A percentile compares a stretch with the other conserved stretches of the same genome.
Conservation (phyloP, 2,888 invertebrate species). For the Endomychus coccineus region DNA sequence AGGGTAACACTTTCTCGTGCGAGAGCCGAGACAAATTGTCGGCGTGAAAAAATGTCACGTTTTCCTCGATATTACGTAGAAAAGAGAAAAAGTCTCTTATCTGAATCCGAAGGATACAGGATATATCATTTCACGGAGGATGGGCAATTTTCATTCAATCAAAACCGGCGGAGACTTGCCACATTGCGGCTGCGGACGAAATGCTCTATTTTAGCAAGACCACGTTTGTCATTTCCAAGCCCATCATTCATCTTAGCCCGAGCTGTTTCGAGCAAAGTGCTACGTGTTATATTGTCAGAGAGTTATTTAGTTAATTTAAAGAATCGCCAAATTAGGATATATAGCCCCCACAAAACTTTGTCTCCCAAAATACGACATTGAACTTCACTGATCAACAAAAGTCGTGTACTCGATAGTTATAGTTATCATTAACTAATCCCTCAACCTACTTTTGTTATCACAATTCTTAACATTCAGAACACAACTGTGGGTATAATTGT, state of each 20-base stretch:
- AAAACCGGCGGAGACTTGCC: constrained; percentile 33
- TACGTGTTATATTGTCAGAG: no score
- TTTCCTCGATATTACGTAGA: constrained; percentile 23
- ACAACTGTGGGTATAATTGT: no score
- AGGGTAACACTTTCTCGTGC: neutral
- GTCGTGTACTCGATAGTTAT: no score
- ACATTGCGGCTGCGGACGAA: constrained; percentile 28
- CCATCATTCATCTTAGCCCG: constrained; percentile 30
- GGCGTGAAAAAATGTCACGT: constrained; percentile 35
- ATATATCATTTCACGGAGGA: constrained; percentile 41
- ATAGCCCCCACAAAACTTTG: no score
- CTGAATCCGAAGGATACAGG: constrained; percentile 35
- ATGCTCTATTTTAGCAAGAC: constrained; percentile 26
- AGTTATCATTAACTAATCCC: no score
- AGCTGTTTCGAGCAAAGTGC: no score
- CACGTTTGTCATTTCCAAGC: constrained; percentile 29
- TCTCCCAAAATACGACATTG: no score
- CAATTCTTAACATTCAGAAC: no score
- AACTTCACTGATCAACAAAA: no score
- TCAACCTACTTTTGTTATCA: no score
- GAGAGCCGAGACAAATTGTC: constrained; percentile 30
- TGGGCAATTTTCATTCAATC: constrained; percentile 41
- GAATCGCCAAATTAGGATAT: no score
- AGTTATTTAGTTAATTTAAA: no score
- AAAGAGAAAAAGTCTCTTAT: constrained; percentile 34